Evolutionary conservation across 2,113 vertebrate species (phyloP).

Genomic region (Oreotrochilus melanogaster): DNA sequence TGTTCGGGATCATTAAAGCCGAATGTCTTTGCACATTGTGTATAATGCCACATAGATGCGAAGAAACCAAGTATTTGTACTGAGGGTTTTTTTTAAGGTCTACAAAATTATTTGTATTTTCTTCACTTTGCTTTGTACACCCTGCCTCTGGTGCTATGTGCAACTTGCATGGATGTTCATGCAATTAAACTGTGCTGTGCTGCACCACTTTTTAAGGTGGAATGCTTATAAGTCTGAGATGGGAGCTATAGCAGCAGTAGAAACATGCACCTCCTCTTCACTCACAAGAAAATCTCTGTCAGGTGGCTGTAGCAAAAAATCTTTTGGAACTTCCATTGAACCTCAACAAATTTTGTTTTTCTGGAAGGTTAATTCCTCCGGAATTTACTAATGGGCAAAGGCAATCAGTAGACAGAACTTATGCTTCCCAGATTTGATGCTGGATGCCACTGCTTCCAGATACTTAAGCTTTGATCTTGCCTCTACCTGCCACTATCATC

Average conservation of each 20-base stretch:
- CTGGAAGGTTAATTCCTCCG: not conserved
- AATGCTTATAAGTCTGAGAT: not conserved
- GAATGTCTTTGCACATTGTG: not conserved
- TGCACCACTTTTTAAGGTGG: not conserved
- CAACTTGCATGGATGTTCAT: not conserved
- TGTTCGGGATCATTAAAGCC: not conserved
- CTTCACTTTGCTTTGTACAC: not conserved
- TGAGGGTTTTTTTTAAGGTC: rapidly evolving
- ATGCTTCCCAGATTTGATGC: not conserved
- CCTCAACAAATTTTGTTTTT: not conserved
- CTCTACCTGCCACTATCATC: not conserved
- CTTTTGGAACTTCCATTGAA: not conserved
- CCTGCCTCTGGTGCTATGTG: not conserved
- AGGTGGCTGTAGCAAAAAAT: not conserved
- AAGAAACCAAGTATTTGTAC: not conserved
- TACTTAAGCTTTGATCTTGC: not conserved
- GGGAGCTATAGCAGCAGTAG: not conserved
- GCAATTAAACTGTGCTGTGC: not conserved
- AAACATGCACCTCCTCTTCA: not conserved
- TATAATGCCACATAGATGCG: not conserved
- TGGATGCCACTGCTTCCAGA: not conserved
- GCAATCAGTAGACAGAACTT: not conserved
- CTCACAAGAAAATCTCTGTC: not conserved
- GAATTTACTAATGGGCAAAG: not conserved
- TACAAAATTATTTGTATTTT: not conserved